Base-by-base conservation (phyloP, 2,888 invertebrate genomes). In the Epinotia bilunana region DNA sequence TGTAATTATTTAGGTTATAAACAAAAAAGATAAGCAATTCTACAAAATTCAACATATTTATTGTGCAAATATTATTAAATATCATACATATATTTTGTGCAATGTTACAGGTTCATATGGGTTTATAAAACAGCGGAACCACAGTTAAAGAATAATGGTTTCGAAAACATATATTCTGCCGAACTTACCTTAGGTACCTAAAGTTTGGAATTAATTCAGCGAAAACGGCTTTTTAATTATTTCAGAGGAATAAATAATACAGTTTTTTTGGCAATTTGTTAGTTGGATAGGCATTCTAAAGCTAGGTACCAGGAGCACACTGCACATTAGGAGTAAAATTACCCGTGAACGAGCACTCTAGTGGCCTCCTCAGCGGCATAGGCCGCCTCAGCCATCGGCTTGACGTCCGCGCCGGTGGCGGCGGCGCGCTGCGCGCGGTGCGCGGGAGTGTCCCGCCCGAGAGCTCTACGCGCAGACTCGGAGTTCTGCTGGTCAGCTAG, bases 311-410 rank as follows among this genome's bases (percentile, higher is more conserved):
- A 61, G 61, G 61, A n/a, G 28, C 13, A 61, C 61, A 61, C n/a
- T 13, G 20, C 7, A 53, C n/a, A n/a, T 6, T n/a, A 53, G 53
- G 16, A 53, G 43, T 16, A 13, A 13, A 20, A 94, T 85, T 87
- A 95, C 90, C 91, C 92, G 80, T 91, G 91, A 0, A 95, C 92
- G 13, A 97, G 88, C 12, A 88, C 91, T 81, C 92, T 94, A 0
- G 97, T 96, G 0, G 97, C 97, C 63, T 95, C 94, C 79, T 97
- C 96, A 78, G 96, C 95, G 0, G 95, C 95, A 82, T 95, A 96
- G 0, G 96, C 98, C 0, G 95, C 91, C 12, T 96, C 91, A 0
- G 97, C 95, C 60, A 97, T 79, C 3, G 95, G 93, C 20, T 95
- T 95, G 0, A 96, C 95, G 55, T 91, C 94, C 0, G 91, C 86